Evolutionary conservation across 2,888 invertebrate genomes (phyloP).

Genomic region (Nomada ruficornis): DNA sequence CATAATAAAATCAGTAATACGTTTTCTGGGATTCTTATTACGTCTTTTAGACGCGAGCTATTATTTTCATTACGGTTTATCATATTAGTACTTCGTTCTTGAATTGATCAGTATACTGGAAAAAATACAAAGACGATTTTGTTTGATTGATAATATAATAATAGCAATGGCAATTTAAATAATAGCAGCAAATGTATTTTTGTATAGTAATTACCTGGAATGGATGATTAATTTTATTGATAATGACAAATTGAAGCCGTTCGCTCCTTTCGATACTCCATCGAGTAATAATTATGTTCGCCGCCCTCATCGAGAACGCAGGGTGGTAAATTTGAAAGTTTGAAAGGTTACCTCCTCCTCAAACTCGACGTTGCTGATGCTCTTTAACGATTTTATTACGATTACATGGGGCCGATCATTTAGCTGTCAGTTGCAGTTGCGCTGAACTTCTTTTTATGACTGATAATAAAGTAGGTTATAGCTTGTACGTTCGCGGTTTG

Average conservation of each 20-base stretch:
- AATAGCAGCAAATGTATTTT: no score
- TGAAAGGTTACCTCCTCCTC: constrained; percentile 3
- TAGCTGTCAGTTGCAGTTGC: neutral
- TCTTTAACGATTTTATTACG: constrained; percentile 41
- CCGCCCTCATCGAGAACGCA: neutral
- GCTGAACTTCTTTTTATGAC: constrained; percentile 17
- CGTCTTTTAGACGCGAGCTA: no score
- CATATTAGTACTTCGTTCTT: no score
- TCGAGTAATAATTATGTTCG: constrained; percentile 15
- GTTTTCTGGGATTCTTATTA: no score
- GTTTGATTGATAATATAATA: no score
- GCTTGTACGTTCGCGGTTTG: neutral
- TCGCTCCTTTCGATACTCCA: constrained; percentile 12
- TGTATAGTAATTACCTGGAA: no score
- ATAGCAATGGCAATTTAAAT: no score
- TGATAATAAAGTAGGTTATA: constrained; percentile 23
- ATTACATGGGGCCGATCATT: constrained; percentile 16
- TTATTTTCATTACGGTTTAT: no score
- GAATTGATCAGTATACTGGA: no score
- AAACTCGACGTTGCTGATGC: neutral
- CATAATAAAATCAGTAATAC: no score
- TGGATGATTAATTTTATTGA: no score
- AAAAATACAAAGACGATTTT: no score
- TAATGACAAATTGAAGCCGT: neutral
- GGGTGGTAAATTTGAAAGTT: constrained; percentile 14